These are phyloP conservation scores for Sinocyclocheilus grahami DNA, from an alignment of 2,113 vertebrate species.

Conservation along the genomic window DNA sequence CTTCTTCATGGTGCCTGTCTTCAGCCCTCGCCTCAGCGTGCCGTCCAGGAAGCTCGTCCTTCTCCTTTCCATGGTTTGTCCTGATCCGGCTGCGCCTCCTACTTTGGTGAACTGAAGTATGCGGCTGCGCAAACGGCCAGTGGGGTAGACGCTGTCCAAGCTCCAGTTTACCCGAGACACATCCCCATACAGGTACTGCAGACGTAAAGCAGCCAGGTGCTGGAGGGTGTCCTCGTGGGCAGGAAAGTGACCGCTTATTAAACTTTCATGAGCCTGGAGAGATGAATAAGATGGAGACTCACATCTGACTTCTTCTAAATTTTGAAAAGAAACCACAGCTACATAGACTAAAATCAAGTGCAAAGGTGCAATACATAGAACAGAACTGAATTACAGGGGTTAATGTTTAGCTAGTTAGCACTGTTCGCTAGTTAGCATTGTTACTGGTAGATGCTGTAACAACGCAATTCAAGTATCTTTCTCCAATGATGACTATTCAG, in stretches of 20 bases:
- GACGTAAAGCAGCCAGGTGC: conserved; percentile 84
- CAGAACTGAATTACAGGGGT: too few species aligned
- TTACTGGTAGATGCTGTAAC: not conserved
- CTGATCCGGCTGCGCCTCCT: conserved; percentile 66
- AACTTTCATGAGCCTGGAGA: conserved; percentile 86
- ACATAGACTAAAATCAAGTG: too few species aligned
- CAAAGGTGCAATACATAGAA: too few species aligned
- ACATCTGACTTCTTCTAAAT: not conserved
- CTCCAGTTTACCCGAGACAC: conserved; percentile 82
- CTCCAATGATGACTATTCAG: not conserved
- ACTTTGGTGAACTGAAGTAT: conserved; percentile 87
- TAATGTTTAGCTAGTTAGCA: too few species aligned
- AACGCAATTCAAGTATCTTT: not conserved
- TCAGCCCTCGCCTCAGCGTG: conserved; percentile 85
- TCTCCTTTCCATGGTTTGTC: conserved; percentile 79
- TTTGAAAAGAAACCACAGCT: too few species aligned
- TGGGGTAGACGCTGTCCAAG: conserved; percentile 85
- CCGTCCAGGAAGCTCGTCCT: conserved; percentile 92
- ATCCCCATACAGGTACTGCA: conserved; percentile 88
- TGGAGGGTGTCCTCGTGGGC: conserved; percentile 89
- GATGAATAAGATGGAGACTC: not conserved
- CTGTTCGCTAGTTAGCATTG: too few species aligned
- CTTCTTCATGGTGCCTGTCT: conserved; percentile 87
- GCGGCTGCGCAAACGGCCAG: conserved; percentile 82
- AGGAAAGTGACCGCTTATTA: conserved; percentile 90